Evolutionary conservation across 2,113 vertebrate species (phyloP).

Genomic region (Chaetura pelagica): DNA sequence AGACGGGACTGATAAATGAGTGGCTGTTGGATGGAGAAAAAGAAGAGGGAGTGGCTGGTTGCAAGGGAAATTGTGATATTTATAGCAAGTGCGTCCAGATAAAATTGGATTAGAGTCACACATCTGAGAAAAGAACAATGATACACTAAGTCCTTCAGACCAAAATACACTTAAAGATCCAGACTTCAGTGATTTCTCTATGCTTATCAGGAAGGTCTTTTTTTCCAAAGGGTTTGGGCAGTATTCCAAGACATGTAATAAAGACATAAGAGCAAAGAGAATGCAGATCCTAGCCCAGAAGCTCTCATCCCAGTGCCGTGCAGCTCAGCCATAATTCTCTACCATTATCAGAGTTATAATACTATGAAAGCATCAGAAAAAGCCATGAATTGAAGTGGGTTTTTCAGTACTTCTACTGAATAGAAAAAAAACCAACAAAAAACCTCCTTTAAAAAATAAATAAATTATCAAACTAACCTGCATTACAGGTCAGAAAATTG

Average conservation of each 20-base stretch:
- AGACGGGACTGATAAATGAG: rapidly evolving
- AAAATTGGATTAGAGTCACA: background rate
- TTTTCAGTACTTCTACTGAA: background rate
- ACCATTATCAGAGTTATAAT: background rate
- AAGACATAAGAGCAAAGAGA: background rate
- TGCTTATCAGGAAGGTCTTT: background rate
- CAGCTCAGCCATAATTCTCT: background rate
- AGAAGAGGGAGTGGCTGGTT: background rate
- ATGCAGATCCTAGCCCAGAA: background rate
- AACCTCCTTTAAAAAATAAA: background rate
- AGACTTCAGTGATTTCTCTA: background rate
- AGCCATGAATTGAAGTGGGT: background rate
- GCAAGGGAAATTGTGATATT: background rate
- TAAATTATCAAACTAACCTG: background rate
- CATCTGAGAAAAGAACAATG: background rate
- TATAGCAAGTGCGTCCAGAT: background rate
- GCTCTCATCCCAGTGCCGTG: background rate
- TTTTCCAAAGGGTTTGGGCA: background rate
- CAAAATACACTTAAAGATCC: background rate
- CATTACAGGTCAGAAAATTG: background rate
- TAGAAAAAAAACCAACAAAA: background rate
- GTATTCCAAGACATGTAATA: background rate
- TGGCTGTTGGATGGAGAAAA: background rate
- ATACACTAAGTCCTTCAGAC: background rate
- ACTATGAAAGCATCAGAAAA: background rate